Evolutionary conservation across 2,888 invertebrate species (phyloP).

Genomic region (Orthosia gracilis): DNA sequence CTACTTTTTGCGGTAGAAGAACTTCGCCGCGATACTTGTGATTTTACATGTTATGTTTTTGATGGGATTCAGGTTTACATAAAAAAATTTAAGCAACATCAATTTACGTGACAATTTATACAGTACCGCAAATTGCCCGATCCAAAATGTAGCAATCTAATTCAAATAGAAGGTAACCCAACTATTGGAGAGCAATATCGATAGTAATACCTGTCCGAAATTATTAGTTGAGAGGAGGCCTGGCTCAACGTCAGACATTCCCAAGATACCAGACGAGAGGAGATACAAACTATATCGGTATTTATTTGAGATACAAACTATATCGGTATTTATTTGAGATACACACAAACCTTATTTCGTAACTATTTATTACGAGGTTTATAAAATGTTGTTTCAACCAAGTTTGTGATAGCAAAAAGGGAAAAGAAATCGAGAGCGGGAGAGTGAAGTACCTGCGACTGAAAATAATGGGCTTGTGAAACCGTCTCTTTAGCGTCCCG

Average conservation of each 20-base stretch:
- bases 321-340: conserved; percentile 34
- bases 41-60: too few species aligned
- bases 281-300: conserved; percentile 22
- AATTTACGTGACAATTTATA: conserved; percentile 1
- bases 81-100: neutral
- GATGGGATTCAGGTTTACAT: too few species aligned
- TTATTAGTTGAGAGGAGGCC: conserved; percentile 39
- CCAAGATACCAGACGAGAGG: conserved; percentile 15
- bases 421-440: conserved; percentile 24
- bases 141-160: conserved; percentile 22
- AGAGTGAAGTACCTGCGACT: conserved; percentile 37
- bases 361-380: conserved; percentile 27
- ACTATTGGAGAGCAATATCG: conserved; percentile 36
- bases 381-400: conserved; percentile 19
- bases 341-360: conserved; percentile 14
- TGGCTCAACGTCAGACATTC: conserved; percentile 38
- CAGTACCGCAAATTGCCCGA: conserved; percentile 18
- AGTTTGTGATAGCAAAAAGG: conserved; percentile 27
- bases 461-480: conserved; percentile 42
- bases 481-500: conserved; percentile 50
- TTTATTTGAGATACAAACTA: conserved; percentile 28
- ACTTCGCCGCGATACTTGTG: too few species aligned
- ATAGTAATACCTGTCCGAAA: conserved; percentile 40
- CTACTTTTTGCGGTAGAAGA: too few species aligned
- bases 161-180: conserved; percentile 32